Conservation (phyloP, 35 echinoderm and acorn worm species). For the Amphiura filiformis region DNA sequence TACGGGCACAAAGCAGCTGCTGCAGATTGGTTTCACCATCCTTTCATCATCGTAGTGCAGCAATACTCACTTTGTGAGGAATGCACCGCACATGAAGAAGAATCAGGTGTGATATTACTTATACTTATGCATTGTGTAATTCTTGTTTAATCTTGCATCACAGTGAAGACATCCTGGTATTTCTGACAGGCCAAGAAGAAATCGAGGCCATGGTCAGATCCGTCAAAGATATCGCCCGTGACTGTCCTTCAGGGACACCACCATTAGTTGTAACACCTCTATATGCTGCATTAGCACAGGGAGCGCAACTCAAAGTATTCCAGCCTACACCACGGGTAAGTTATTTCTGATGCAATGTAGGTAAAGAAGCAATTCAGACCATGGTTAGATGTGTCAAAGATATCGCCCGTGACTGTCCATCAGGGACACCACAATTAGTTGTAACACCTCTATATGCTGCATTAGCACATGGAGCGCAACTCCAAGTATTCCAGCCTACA, state of each 20-base stretch:
- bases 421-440: constrained; percentile 46
- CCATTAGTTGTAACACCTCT: background rate
- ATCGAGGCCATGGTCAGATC: background rate
- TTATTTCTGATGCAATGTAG: constrained; percentile 87
- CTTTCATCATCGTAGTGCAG: no score
- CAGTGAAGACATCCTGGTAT: background rate
- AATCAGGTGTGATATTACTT: background rate
- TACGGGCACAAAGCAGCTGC: background rate
- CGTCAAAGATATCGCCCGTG: background rate
- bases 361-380: constrained; percentile 90
- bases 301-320: constrained; percentile 12
- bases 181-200: background rate
- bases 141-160: background rate
- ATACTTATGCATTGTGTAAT: background rate
- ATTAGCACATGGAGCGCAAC: constrained; percentile 55
- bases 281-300: background rate
- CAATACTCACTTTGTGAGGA: background rate
- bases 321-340: background rate
- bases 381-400: constrained; percentile 76
- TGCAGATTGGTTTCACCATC: background rate
- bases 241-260: background rate
- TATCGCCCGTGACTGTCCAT: constrained; percentile 68
- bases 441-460: constrained; percentile 82
- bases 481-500: constrained; percentile 73
- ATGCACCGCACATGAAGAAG: background rate